Evolutionary conservation across 2,113 vertebrate species (phyloP).

Genomic region (Camelus bactrianus): DNA sequence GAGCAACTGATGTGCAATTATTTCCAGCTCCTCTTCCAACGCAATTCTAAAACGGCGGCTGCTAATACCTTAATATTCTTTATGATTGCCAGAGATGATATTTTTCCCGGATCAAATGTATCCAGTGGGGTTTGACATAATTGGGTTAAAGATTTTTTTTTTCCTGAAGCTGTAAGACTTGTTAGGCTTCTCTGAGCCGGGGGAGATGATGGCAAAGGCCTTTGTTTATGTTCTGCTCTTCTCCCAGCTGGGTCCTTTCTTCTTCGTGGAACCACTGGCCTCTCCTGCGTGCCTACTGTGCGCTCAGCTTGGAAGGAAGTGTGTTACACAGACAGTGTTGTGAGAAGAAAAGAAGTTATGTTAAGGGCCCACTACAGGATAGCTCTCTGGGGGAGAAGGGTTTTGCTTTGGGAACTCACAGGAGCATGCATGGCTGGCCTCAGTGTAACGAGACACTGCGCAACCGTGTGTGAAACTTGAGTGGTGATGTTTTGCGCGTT

Average conservation of each 20-base stretch:
- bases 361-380: background rate
- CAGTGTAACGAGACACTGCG: rapidly evolving
- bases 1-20: conserved; percentile 80
- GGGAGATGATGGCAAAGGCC: background rate
- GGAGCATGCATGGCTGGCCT: background rate
- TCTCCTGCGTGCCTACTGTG: background rate
- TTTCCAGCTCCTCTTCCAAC: conserved; percentile 70
- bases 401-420: background rate
- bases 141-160: conserved; percentile 82
- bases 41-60: conserved; percentile 57
- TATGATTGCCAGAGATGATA: conserved; percentile 81
- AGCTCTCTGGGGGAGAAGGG: rapidly evolving
- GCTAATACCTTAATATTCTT: conserved; percentile 82
- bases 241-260: background rate
- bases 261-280: background rate
- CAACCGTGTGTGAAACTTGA: rapidly evolving
- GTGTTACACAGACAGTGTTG: rapidly evolving
- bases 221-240: background rate
- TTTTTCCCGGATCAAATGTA: conserved; percentile 78
- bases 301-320: background rate
- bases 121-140: conserved; percentile 80
- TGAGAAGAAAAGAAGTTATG: background rate
- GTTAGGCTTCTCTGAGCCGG: background rate
- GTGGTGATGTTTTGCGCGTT: background rate
- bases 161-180: conserved; percentile 35